These are phyloP conservation scores for Sebastes fasciatus DNA, from an alignment of 2,113 vertebrate species.

Conservation along the genomic window DNA sequence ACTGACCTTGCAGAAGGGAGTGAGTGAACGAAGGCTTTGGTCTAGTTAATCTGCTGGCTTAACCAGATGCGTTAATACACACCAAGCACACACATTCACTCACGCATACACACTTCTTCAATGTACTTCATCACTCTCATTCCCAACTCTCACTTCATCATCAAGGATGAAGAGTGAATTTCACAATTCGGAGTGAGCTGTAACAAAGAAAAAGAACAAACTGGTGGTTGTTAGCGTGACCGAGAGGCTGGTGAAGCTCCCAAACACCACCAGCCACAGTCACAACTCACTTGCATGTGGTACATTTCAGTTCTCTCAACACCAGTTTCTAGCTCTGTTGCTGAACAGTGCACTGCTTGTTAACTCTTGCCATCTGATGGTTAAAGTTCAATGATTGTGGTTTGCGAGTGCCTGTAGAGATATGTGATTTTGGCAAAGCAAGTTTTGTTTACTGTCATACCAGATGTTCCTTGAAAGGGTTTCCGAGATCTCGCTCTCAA, in stretches of 20 bases:
- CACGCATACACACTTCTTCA: not conserved
- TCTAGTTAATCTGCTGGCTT: constrained; percentile 62
- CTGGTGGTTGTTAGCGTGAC: not conserved
- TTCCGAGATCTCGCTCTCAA: not conserved
- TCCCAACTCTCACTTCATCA: not conserved
- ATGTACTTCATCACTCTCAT: not conserved
- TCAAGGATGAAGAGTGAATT: not conserved
- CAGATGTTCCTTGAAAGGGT: not conserved
- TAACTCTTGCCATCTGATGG: not conserved
- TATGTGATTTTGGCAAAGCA: not conserved
- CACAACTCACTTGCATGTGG: not conserved
- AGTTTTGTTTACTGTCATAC: not conserved
- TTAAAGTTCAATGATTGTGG: not conserved
- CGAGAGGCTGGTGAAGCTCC: not conserved
- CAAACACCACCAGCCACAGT: not conserved
- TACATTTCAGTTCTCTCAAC: constrained; percentile 16
- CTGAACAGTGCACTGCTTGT: not conserved
- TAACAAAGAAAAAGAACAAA: not conserved
- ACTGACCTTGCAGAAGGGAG: constrained; percentile 71
- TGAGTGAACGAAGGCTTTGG: constrained; percentile 61
- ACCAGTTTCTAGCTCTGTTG: not conserved
- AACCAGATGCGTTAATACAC: constrained; percentile 43
- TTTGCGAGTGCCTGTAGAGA: not conserved
- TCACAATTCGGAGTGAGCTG: not conserved
- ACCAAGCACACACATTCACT: constrained; percentile 9